These are phyloP conservation scores for Urocynchramus pylzowi DNA, from an alignment of 2,113 vertebrate species.

Conservation along the genomic window DNA sequence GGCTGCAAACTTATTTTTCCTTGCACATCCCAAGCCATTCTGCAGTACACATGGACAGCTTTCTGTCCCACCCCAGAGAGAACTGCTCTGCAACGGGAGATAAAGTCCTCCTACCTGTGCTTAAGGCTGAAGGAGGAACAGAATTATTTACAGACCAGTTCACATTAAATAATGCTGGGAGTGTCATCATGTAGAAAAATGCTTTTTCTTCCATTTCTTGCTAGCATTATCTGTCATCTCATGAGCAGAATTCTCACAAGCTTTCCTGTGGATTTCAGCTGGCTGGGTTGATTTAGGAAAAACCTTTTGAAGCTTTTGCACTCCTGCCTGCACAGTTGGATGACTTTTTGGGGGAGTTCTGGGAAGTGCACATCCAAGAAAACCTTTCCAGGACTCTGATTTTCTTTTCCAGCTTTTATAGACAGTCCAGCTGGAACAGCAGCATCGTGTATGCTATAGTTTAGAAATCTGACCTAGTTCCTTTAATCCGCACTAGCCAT, in stretches of 20 bases:
- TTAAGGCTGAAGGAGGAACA: background rate
- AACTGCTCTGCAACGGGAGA: background rate
- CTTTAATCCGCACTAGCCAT: background rate
- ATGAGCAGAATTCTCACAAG: constrained; percentile 13
- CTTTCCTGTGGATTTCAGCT: background rate
- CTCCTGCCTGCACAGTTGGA: constrained; percentile 45
- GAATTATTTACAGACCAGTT: background rate
- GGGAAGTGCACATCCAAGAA: constrained; percentile 46
- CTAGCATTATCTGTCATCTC: background rate
- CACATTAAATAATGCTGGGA: background rate
- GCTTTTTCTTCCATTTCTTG: background rate
- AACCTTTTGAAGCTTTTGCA: constrained; percentile 50
- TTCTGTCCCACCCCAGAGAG: background rate
- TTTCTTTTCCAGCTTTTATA: constrained; percentile 55
- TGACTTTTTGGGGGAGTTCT: constrained; percentile 39
- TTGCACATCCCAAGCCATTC: background rate
- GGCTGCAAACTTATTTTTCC: background rate
- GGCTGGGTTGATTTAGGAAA: constrained; percentile 33
- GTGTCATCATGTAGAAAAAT: background rate
- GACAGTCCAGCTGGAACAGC: constrained; percentile 61
- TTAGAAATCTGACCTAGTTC: constrained; percentile 59
- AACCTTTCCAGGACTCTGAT: constrained; percentile 50
- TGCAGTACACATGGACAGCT: background rate
- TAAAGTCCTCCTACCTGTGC: background rate
- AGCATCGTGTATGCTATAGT: background rate